These are phyloP conservation scores for Spodoptera picta DNA, from an alignment of 2,888 invertebrate genomes.

Conservation along the genomic window DNA sequence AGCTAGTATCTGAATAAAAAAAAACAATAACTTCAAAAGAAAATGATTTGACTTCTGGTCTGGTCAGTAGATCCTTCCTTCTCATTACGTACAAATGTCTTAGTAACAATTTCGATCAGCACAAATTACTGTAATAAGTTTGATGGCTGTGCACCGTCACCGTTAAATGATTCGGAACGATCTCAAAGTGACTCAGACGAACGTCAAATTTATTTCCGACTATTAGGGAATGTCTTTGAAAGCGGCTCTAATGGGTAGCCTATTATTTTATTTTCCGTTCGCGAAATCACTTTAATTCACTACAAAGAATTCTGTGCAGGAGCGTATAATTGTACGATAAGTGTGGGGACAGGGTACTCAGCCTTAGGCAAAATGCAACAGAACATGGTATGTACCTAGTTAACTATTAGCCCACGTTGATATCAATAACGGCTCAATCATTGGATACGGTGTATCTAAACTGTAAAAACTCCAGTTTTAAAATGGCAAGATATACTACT, in stretches of 20 bases:
- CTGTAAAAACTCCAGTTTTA: too few species aligned
- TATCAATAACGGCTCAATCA: too few species aligned
- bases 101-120: neutral
- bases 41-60: too few species aligned
- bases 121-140: slow-evolving; percentile 27
- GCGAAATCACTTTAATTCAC: slow-evolving; percentile 75
- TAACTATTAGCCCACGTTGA: too few species aligned
- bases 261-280: slow-evolving; percentile 85
- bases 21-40: too few species aligned
- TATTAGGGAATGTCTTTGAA: slow-evolving; percentile 70
- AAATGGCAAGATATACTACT: too few species aligned
- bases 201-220: slow-evolving; percentile 80
- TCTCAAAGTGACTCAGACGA: slow-evolving; percentile 59
- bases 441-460: too few species aligned
- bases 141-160: slow-evolving; percentile 26
- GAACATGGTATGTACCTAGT: too few species aligned
- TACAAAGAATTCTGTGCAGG: slow-evolving; percentile 50
- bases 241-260: slow-evolving; percentile 74
- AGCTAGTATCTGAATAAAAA: too few species aligned
- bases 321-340: slow-evolving; percentile 29
- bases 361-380: too few species aligned
- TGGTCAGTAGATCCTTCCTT: too few species aligned
- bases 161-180: slow-evolving; percentile 67
- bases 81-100: too few species aligned
- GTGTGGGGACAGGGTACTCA: neutral